Evolutionary conservation across 1,140 invertebrate species (phyloP), one percentile per base, ranked within the genome.

Genomic region (Brachionus manjavacas): DNA sequence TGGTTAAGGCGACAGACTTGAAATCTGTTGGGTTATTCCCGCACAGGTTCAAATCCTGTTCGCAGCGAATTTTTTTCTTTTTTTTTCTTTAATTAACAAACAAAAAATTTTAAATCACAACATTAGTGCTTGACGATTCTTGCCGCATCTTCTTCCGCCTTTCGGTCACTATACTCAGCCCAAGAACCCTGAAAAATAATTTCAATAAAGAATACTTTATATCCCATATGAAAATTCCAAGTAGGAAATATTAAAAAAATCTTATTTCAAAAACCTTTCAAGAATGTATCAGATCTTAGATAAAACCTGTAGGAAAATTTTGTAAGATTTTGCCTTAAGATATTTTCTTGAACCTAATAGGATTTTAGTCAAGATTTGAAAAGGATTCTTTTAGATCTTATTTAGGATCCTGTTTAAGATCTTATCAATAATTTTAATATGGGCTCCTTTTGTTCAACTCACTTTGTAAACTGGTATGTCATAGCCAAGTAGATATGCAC

Each of bases 1-100:
- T 74, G 70, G 70, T 74, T 74, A 74, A 74, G 70, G 70, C 70
- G 70, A 74, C 70, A 74, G 70, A 74, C 70, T 74, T 74, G 35
- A 74, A 74, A 74, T 74, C 70, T 74, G 70, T 41, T 39, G 70
- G 70, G 70, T 41, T 74, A 41, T 74, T 74, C 35, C 35, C 70
- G 70, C 35, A 74, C 31, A 74, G 70, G 31, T 74, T 74, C 70
- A 74, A 74, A 74, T 74, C 70, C 70, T 74, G 70, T 74, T 74
- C 70, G 70, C 70, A 74, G 70, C 70, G 70, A 74, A 41, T 74
- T 41, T 74, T 74, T 74, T 49, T 35, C 7, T 35, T 6, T 20
- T 74, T 41, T 74, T 74, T 74, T 49, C 7, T 35, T 35, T 6
- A 35, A 4, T 35, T 35, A 35, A 35, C 4, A 35, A 35, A 6